phyloP scores from a whole-genome alignment of 2,888 invertebrate genomes.

The Iphiclides podalirius region DNA sequence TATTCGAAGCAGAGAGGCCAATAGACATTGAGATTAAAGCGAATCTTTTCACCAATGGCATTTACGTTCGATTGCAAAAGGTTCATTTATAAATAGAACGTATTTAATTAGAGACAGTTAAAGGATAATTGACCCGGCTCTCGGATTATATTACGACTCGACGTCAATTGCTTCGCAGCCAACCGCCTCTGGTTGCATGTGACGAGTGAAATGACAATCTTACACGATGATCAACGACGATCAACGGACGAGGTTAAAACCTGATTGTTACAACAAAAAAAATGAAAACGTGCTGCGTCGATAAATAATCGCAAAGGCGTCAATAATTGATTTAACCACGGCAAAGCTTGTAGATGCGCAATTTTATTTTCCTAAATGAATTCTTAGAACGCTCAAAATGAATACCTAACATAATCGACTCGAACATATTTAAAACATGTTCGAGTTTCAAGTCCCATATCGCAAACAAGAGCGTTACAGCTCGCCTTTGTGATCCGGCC shows the following conservation, averaged over 20 bases:
- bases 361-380: no score
- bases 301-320: neutral
- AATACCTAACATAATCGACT: no score
- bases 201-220: conserved; percentile 52
- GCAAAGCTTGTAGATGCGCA: no score
- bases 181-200: conserved; percentile 47
- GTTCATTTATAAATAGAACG: conserved; percentile 78
- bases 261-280: neutral
- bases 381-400: no score
- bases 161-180: conserved; percentile 55
- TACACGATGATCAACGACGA: neutral
- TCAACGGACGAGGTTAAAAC: neutral
- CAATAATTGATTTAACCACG: neutral
- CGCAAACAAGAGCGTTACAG: conserved; percentile 19
- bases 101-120: conserved; percentile 78
- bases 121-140: conserved; percentile 68
- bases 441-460: neutral
- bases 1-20: no score
- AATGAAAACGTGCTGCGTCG: neutral
- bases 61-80: conserved; percentile 58
- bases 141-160: conserved; percentile 54
- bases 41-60: no score
- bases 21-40: no score
- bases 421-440: neutral
- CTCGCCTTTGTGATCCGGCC: conserved; percentile 23